phyloP scores from a whole-genome alignment of 2,797 vertebrate genomes.

The Karalla daura region DNA sequence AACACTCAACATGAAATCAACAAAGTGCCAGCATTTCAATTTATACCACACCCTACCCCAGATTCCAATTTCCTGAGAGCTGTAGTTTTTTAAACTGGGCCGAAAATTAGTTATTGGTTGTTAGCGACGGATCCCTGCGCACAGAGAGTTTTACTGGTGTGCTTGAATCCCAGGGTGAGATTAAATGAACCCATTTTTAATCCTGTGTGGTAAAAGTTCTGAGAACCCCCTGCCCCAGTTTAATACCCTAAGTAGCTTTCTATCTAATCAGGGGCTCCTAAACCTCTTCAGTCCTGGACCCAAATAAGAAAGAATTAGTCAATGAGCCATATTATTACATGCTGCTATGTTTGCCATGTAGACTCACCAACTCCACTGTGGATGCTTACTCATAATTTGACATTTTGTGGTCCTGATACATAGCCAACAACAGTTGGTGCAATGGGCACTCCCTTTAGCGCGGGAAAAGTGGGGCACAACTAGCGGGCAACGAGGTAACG shows the following conservation, averaged over 20 bases:
- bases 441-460: slow-evolving; percentile 20
- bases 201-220: slow-evolving; percentile 67
- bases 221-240: slow-evolving; percentile 63
- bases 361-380: slow-evolving; percentile 20
- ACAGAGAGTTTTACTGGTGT: slow-evolving; percentile 30
- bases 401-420: slow-evolving; percentile 35
- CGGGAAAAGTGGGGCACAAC: slow-evolving; percentile 54
- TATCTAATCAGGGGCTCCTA: slow-evolving; percentile 65
- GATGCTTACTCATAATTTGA: slow-evolving; percentile 35
- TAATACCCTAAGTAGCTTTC: slow-evolving; percentile 71
- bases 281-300: slow-evolving; percentile 53
- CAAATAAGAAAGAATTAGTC: slow-evolving; percentile 56
- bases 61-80: neutral
- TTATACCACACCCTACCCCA: neutral
- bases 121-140: slow-evolving; percentile 15
- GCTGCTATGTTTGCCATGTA: slow-evolving; percentile 28
- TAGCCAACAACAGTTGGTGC: slow-evolving; percentile 28
- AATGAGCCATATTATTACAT: slow-evolving; percentile 29
- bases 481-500: slow-evolving; percentile 51
- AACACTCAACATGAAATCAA: neutral
- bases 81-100: slow-evolving; percentile 36
- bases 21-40: neutral
- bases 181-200: slow-evolving; percentile 69
- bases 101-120: slow-evolving; percentile 28
- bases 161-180: slow-evolving; percentile 52